phyloP scores from a whole-genome alignment of 2,113 vertebrate genomes.

The Trichomycterus rosablanca region DNA sequence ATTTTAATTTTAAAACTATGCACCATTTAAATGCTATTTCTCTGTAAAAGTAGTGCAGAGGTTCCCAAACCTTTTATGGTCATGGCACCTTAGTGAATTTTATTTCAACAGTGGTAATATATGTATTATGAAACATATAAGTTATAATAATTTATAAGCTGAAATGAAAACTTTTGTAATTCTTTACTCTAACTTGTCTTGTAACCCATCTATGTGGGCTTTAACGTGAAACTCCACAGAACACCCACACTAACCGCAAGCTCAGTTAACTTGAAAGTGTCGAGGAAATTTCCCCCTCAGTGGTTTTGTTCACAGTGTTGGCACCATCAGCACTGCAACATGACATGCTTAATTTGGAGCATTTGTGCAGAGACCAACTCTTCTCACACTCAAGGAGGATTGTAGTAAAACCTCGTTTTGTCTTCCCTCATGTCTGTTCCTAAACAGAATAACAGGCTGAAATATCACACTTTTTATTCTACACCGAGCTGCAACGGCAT shows the following conservation, averaged over 20 bases:
- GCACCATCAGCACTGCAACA: constrained; percentile 11
- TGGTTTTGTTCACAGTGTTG: constrained; percentile 20
- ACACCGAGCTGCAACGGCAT: too few relatives aligned
- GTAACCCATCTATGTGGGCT: neutral
- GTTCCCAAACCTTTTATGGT: too few relatives aligned
- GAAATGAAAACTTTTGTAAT: too few relatives aligned
- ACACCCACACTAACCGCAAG: constrained; percentile 17
- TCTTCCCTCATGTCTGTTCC: constrained; percentile 4
- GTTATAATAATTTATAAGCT: too few relatives aligned
- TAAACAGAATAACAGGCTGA: constrained; percentile 9
- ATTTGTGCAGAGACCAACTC: constrained; percentile 17
- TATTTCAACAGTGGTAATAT: too few relatives aligned
- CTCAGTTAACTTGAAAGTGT: constrained; percentile 5
- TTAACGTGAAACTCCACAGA: constrained; percentile 33
- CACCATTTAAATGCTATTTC: too few relatives aligned
- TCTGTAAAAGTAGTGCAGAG: too few relatives aligned
- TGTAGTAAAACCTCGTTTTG: constrained; percentile 3
- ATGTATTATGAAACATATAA: too few relatives aligned
- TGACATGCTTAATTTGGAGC: neutral
- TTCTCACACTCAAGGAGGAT: constrained; percentile 2
- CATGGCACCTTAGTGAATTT: too few relatives aligned
- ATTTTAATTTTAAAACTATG: too few relatives aligned
- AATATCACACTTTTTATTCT: neutral
- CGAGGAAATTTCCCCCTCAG: constrained; percentile 29
- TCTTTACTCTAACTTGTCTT: too few relatives aligned